A percentile compares a stretch with the other conserved stretches of the same genome.
These are phyloP conservation scores for Dryoscopus gambensis DNA, from an alignment of 2,113 vertebrate genomes.

Conservation along the genomic window DNA sequence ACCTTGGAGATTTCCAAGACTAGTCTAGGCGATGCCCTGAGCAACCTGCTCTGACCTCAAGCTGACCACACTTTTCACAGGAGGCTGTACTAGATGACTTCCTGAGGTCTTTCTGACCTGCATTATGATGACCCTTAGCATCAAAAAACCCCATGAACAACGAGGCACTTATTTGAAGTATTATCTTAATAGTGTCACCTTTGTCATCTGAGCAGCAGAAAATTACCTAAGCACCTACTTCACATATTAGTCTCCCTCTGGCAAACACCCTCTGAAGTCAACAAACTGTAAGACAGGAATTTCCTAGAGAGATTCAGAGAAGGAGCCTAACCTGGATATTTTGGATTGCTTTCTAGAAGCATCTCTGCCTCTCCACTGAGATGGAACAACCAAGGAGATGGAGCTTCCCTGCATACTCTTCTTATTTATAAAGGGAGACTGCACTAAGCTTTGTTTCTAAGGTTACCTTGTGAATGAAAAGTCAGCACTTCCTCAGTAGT, in stretches of 20 bases:
- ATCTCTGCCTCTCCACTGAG: neutral
- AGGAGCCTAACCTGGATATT: neutral
- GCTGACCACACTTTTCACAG: neutral
- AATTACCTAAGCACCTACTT: neutral
- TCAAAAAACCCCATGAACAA: neutral
- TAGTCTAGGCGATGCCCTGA: neutral
- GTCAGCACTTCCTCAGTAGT: neutral
- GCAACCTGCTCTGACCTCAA: neutral
- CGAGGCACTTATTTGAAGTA: neutral
- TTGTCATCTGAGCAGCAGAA: neutral
- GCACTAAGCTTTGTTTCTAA: neutral
- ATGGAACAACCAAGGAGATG: neutral
- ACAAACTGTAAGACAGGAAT: neutral
- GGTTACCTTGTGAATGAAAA: neutral
- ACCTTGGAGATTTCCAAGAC: neutral
- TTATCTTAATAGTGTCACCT: neutral
- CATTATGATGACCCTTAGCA: neutral
- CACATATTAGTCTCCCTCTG: neutral
- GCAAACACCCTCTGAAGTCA: neutral
- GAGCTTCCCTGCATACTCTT: neutral
- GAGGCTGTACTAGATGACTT: neutral
- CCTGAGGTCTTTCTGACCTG: neutral
- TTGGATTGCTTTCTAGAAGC: neutral
- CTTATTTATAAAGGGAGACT: neutral
- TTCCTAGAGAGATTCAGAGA: neutral